These are phyloP conservation scores for Apomyelois bistriatella DNA, from an alignment of 2,888 invertebrate genomes.

Conservation along the genomic window DNA sequence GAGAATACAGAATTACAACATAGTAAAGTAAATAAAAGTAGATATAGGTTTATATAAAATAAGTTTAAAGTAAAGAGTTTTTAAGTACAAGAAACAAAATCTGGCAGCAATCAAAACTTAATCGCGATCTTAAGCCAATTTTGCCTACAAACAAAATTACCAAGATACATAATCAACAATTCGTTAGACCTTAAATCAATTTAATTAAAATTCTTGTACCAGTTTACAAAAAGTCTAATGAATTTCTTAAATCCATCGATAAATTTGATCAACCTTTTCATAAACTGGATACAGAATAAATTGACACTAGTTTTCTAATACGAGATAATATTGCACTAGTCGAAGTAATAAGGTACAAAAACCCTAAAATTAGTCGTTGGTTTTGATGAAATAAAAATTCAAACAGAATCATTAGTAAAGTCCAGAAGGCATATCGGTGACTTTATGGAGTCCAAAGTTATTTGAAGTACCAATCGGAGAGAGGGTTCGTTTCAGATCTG, in stretches of 20 bases:
- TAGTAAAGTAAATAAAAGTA: conserved; percentile 14
- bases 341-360: conserved; percentile 57
- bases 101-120: conserved; percentile 25
- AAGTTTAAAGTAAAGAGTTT: conserved; percentile 8
- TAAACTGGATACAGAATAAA: conserved; percentile 22
- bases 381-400: conserved; percentile 47
- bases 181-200: conserved; percentile 22
- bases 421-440: conserved; percentile 87
- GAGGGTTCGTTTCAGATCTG: conserved; percentile 66
- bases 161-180: conserved; percentile 52
- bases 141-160: conserved; percentile 73
- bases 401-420: conserved; percentile 74
- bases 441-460: conserved; percentile 78
- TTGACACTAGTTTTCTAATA: conserved; percentile 32
- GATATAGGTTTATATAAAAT: conserved; percentile 19
- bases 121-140: conserved; percentile 72
- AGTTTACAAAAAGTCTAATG: conserved; percentile 15
- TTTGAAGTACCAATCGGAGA: conserved; percentile 61
- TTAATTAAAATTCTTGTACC: conserved; percentile 15
- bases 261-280: conserved; percentile 16
- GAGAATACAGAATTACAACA: conserved; percentile 1
- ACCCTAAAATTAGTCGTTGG: conserved; percentile 75
- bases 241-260: neutral
- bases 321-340: conserved; percentile 73
- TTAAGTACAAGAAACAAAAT: conserved; percentile 19